Evolutionary conservation across 2,888 invertebrate genomes (phyloP).

Genomic region (Drosophila koepferae): DNA sequence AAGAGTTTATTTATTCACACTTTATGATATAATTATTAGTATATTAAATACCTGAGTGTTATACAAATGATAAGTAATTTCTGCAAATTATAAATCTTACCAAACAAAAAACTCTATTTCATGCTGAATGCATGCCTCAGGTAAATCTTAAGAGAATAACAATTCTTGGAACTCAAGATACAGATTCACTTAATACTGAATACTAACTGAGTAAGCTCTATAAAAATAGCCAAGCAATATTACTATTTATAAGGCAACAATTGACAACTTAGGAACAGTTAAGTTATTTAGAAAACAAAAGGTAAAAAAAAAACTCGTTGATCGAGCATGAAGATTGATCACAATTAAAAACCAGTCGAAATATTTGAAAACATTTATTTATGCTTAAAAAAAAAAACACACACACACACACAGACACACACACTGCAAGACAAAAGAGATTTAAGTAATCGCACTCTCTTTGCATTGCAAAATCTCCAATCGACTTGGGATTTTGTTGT

Average conservation of each 20-base stretch:
- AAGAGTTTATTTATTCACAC: not conserved
- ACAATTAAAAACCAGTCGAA: slow-evolving; percentile 2
- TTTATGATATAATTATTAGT: not conserved
- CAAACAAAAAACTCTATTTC: not conserved
- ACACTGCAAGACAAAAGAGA: not conserved
- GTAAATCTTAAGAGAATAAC: too few species aligned
- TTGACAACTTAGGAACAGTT: not conserved
- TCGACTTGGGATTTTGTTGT: slow-evolving; percentile 13
- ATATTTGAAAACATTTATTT: slow-evolving; percentile 5
- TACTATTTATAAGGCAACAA: not conserved
- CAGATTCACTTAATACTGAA: too few species aligned
- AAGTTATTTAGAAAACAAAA: not conserved
- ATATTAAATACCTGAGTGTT: not conserved
- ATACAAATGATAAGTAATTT: not conserved
- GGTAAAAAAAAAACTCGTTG: not conserved
- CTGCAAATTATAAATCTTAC: not conserved
- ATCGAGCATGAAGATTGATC: not conserved
- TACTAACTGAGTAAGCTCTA: not conserved
- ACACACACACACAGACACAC: too few species aligned
- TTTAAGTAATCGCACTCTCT: slow-evolving; percentile 11
- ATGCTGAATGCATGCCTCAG: not conserved
- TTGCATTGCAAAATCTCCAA: slow-evolving; percentile 12
- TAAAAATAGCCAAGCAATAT: not conserved
- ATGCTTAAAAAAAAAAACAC: not conserved
- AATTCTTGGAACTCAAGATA: not conserved